Conservation (phyloP, 1,140 invertebrate species). For the Heliconius congener region DNA sequence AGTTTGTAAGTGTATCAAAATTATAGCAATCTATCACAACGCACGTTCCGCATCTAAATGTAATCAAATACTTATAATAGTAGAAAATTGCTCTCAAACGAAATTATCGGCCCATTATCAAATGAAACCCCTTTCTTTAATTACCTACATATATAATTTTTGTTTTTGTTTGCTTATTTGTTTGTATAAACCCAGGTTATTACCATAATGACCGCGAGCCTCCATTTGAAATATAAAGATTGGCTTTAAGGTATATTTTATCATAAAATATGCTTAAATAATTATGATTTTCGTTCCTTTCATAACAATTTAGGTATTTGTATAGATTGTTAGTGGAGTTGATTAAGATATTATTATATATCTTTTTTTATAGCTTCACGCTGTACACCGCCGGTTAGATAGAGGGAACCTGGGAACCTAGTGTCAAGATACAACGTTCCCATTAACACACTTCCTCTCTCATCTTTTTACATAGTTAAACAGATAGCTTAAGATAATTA, state of each 20-base stretch:
- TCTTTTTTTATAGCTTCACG: too few relatives aligned
- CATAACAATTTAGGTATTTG: not conserved
- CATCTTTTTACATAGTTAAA: too few relatives aligned
- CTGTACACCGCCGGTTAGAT: too few relatives aligned
- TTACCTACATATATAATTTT: conserved; percentile 70
- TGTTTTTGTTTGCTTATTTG: conserved; percentile 51
- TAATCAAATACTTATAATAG: conserved; percentile 75
- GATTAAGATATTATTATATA: not conserved
- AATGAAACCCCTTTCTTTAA: conserved; percentile 79
- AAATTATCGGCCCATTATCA: conserved; percentile 78
- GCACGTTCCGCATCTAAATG: conserved; percentile 47
- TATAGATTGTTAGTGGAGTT: not conserved
- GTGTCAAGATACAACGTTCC: too few relatives aligned
- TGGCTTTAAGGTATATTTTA: conserved; percentile 72
- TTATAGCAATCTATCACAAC: conserved; percentile 65
- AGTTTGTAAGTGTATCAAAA: conserved; percentile 49
- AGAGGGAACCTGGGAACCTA: too few relatives aligned
- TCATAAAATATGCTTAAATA: conserved; percentile 50
- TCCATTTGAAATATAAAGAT: conserved; percentile 69
- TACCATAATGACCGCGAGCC: conserved; percentile 69
- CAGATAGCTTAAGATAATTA: too few relatives aligned
- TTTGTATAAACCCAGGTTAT: conserved; percentile 68
- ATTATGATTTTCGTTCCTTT: conserved; percentile 40
- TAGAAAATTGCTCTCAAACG: conserved; percentile 70
- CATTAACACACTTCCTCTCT: too few relatives aligned